Conservation (phyloP, 1,140 invertebrate genomes). For the Parasteatoda tepidariorum region DNA sequence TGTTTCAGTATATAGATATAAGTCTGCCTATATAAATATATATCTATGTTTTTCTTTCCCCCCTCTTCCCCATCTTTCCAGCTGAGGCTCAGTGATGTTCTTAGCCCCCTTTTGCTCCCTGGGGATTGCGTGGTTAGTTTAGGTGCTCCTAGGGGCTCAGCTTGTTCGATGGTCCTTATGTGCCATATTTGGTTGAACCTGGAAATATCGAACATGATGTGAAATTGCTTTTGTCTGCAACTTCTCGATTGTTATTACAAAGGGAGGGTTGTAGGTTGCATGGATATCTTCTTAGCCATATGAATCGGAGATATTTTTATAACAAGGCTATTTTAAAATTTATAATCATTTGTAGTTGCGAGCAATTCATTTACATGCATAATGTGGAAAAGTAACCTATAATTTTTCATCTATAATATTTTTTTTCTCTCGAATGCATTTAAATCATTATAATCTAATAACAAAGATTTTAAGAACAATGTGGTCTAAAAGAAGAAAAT, state of each 20-base stretch:
- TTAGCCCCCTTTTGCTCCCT: not conserved
- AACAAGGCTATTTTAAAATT: too few species aligned
- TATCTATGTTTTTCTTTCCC: too few species aligned
- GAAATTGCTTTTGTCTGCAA: not conserved
- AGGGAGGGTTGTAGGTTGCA: not conserved
- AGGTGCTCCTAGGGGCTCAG: constrained; percentile 10
- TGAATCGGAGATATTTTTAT: too few species aligned
- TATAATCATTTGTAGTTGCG: too few species aligned
- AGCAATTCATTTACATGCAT: too few species aligned
- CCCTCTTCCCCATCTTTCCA: not conserved
- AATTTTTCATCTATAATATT: too few species aligned
- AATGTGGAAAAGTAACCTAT: too few species aligned
- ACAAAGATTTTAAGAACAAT: too few species aligned
- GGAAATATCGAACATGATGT: not conserved
- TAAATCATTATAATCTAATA: too few species aligned
- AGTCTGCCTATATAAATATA: not conserved
- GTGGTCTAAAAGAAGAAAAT: too few species aligned
- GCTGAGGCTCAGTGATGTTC: constrained; percentile 8
- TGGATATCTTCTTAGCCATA: too few species aligned
- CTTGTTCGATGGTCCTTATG: not conserved
- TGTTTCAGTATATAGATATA: constrained; percentile 17
- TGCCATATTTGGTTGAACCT: not conserved
- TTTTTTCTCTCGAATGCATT: too few species aligned
- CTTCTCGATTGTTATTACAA: not conserved
- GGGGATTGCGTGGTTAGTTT: not conserved